Evolutionary conservation across 2,888 invertebrate species (phyloP).

Genomic region (Calameuta idolon): DNA sequence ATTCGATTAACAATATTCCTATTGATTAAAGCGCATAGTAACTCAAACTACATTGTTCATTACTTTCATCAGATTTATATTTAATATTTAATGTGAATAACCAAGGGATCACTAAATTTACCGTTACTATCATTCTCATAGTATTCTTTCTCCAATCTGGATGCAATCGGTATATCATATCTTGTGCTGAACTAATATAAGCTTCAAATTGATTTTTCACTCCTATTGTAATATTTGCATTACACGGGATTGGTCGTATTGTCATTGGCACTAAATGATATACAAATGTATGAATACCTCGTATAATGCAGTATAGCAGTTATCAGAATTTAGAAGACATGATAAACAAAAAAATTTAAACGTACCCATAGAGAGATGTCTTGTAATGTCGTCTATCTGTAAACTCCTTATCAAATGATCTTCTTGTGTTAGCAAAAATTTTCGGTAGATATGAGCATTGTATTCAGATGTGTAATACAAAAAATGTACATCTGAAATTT

Average conservation of each 20-base stretch:
- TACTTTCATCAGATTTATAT: not conserved
- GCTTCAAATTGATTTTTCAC: slow-evolving; percentile 71
- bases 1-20: not conserved
- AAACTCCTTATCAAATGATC: slow-evolving; percentile 46
- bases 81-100: slow-evolving; percentile 5
- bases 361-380: slow-evolving; percentile 38
- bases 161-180: slow-evolving; percentile 70
- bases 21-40: not conserved
- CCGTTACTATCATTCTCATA: slow-evolving; percentile 42
- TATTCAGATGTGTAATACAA: slow-evolving; percentile 45
- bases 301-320: not conserved
- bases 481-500: slow-evolving; percentile 47
- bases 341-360: not conserved
- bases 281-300: not conserved
- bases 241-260: slow-evolving; percentile 40
- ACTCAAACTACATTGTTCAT: slow-evolving; percentile 4
- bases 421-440: slow-evolving; percentile 44
- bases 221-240: slow-evolving; percentile 25
- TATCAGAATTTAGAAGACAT: not conserved
- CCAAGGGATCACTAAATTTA: slow-evolving; percentile 27
- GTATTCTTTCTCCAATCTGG: slow-evolving; percentile 44
- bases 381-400: slow-evolving; percentile 41
- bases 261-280: slow-evolving; percentile 41
- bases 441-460: slow-evolving; percentile 37
- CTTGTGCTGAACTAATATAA: slow-evolving; percentile 70